Conservation (phyloP, 2,113 vertebrate genomes). For the Sialia sialis region DNA sequence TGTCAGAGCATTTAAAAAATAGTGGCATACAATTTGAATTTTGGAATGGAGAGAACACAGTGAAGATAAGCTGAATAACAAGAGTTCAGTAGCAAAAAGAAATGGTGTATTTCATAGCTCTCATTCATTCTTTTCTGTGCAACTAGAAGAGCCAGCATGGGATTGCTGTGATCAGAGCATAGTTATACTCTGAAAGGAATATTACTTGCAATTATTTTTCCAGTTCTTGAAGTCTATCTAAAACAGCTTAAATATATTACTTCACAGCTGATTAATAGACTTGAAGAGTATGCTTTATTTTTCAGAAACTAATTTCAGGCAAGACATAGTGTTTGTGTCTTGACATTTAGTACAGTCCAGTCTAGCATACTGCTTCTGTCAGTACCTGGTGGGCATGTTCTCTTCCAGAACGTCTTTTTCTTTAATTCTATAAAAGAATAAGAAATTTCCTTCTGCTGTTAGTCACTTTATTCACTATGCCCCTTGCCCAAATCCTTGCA, state of each 20-base stretch:
- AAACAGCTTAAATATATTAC: neutral
- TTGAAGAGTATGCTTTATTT: neutral
- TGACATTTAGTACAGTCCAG: neutral
- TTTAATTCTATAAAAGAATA: neutral
- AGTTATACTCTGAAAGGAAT: neutral
- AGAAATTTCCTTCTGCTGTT: neutral
- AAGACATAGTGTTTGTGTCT: neutral
- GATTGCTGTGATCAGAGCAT: neutral
- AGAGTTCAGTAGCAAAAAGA: neutral
- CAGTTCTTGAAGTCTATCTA: neutral
- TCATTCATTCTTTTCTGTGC: neutral
- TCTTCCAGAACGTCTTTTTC: neutral
- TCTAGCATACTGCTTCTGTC: neutral
- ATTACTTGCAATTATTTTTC: neutral
- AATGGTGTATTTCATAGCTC: neutral
- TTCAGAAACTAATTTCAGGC: neutral
- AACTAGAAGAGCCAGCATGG: neutral
- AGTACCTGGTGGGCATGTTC: neutral
- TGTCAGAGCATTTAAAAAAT: slow-evolving; percentile 34
- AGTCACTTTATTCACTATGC: neutral
- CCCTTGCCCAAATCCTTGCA: neutral
- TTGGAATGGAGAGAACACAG: neutral
- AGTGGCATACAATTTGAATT: neutral
- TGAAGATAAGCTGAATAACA: slow-evolving; percentile 2
- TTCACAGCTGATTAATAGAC: neutral